Base-by-base conservation (phyloP, 2,797 vertebrate genomes). In the Pelodytes ibericus region DNA sequence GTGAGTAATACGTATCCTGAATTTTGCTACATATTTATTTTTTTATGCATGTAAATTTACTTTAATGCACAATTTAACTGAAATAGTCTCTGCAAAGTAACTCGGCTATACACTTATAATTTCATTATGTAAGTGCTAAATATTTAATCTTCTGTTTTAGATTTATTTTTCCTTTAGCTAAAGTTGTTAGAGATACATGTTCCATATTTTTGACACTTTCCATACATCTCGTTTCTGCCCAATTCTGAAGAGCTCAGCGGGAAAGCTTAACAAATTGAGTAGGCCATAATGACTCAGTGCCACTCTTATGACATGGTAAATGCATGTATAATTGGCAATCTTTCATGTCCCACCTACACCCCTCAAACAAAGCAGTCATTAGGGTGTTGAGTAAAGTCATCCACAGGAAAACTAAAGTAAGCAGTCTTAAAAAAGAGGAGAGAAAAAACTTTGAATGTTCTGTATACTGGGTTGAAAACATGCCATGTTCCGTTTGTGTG, bases 211-310 rank as follows among this genome's bases (percentile, higher is more conserved):
- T n/a, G n/a, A 13, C 15, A 39, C 31, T 51, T 26, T 29, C 27
- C 47, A 9, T 26, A 30, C 67, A 18, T 61, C 65, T 67, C 66
- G 13, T 49, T 30, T 56, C 59, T 22, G 2, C 72, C 24, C 72
- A 47, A 22, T 27, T 18, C 22, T n/a, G 18, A 59, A 44, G 20
- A 15, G 59, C 64, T 75, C 39, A 15, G 36, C 31, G 15, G 53
- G 73, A 44, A 49, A 69, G 61, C 57, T 51, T 68, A 49, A 61
- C 20, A 60, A 68, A 51, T 67, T 15, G 13, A 31, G 11, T 58
- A 4, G 51, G 53, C 66, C 60, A 51, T 6, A 63, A 25, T 49
- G 31, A 33, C 64, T 60, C 51, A 47, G 25, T 26, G 25, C 6
- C 27, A 47, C 31, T 59, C 56, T 49, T 56, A 9, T 18, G 49